Evolutionary conservation across 2,797 vertebrate genomes (phyloP), one percentile per base, ranked within the genome.

Genomic region (Scolopax bukidnonensis): DNA sequence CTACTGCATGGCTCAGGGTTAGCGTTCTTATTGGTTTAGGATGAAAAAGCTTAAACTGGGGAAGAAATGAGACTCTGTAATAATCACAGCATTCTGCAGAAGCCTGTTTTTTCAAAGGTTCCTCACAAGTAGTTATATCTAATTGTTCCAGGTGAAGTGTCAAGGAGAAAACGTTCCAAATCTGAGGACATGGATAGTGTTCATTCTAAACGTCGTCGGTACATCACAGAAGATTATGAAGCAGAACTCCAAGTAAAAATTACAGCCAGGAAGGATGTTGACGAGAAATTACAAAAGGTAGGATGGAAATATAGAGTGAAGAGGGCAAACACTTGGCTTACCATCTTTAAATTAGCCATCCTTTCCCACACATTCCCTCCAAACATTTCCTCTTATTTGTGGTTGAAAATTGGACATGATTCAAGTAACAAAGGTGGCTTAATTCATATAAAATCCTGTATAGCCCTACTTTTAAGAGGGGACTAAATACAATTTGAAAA

Each of bases 191-290:
- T 98, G 95, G 98, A 98, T 82, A 97, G 56, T 43, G 40, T 98
- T 67, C 97, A 97, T 83, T 97, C 98, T 59, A 98, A 98, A 94
- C 98, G 98, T n/a, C 97, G 97, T 54, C 97, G 98, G 36, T 98
- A 97, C n/a, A 80, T 97, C 84, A 97, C 98, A 38, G 98, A 98
- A 75, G 99, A 99, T 94, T 98, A 99, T 94, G 99, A 99, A 96
- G 99, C 99, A 87, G 98, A 99, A 89, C 97, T 99, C 94, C 98
- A 99, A 98, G 98, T 99, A 43, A 99, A 99, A 98, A 99, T 99
- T 95, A 99, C 99, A 77, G 97, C 96, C 96, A 98, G 98, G 90
- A 97, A 98, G 97, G 97, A 99, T 96, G 96, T 99, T 98, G 97
- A 98, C 74, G 96, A 98, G 95, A 99, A 99, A 96, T 98, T 99